Evolutionary conservation across 92 coral and sea anemone species (phyloP).

Genomic region (Ricordea florida): DNA sequence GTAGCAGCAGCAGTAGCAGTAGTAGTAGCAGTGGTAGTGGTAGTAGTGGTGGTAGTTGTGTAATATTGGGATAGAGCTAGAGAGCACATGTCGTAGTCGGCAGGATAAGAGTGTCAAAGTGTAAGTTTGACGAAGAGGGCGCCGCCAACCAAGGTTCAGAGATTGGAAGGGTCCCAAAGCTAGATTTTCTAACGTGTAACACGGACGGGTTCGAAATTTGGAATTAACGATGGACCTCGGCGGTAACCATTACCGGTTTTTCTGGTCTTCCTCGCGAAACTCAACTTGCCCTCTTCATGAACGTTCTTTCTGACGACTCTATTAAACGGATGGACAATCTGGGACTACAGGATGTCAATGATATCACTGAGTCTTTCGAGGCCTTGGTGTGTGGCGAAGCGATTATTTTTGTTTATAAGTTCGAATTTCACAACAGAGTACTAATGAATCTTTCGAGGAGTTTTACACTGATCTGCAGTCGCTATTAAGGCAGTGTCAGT

Average conservation of each 20-base stretch:
- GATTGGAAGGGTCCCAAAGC: not conserved
- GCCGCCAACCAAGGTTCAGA: no score
- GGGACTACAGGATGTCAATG: constrained; percentile 1
- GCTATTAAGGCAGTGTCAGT: constrained; percentile 26
- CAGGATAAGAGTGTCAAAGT: not conserved
- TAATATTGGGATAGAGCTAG: no score
- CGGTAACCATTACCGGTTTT: not conserved
- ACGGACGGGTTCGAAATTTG: constrained; percentile 21
- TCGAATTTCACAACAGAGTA: constrained; percentile 19
- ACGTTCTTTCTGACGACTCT: constrained; percentile 22
- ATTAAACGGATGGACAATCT: constrained; percentile 18
- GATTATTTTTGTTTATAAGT: constrained; percentile 32
- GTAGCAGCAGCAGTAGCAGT: no score
- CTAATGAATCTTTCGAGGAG: constrained; percentile 19
- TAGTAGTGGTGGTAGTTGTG: no score
- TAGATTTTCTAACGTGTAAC: not conserved
- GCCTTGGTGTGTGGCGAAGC: constrained; percentile 30
- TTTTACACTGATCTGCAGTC: constrained; percentile 35
- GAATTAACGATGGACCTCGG: constrained; percentile 38
- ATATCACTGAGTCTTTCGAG: constrained; percentile 6
- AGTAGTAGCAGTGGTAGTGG: no score
- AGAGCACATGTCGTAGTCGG: no score
- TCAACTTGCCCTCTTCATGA: constrained; percentile 14
- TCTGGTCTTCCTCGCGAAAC: constrained; percentile 16
- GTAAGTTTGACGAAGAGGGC: no score